phyloP scores from a whole-genome alignment of 2,797 vertebrate genomes.

The Notamacropus eugenii region DNA sequence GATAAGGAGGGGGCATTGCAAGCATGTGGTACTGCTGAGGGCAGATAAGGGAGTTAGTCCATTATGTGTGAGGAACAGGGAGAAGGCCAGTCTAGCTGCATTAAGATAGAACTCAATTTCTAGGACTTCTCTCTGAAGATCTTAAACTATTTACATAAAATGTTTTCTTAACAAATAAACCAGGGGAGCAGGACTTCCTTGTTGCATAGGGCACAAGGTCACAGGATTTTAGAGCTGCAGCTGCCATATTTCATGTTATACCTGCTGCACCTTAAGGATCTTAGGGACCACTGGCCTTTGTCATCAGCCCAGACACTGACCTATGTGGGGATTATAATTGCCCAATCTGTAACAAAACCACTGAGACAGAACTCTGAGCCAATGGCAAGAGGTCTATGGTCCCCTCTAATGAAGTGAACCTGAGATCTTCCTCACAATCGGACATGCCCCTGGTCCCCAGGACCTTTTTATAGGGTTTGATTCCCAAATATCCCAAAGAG shows the following conservation, averaged over 20 bases:
- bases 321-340: no score
- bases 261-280: neutral
- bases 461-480: no score
- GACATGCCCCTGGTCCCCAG: no score
- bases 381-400: no score
- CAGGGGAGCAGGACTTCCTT: neutral
- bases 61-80: neutral
- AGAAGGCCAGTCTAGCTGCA: neutral
- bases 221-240: neutral
- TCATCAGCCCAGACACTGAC: neutral
- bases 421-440: no score
- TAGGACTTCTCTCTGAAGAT: no score
- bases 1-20: neutral
- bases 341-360: no score
- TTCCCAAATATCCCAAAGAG: no score
- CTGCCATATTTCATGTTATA: neutral
- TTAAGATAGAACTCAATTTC: neutral
- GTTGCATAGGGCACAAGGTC: neutral
- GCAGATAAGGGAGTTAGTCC: neutral
- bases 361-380: no score
- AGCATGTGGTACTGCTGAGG: neutral
- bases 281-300: neutral
- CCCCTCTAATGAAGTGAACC: no score
- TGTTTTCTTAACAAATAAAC: neutral
- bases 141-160: neutral